Conservation (phyloP, 2,113 vertebrate species). For the Oostethus manadensis region DNA sequence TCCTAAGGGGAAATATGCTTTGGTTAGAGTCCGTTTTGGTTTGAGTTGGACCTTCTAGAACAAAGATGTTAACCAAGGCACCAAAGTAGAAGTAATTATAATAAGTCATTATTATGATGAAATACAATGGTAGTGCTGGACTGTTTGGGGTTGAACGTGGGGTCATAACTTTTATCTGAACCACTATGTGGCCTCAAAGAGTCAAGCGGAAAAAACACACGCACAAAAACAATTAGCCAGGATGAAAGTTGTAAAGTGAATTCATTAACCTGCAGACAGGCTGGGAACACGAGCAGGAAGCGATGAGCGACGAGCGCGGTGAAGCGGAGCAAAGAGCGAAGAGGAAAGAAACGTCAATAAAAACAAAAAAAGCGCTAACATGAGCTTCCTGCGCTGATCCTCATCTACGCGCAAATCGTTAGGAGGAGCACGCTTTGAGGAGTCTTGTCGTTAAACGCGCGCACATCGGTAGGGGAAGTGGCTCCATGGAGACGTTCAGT, state of each 20-base stretch:
- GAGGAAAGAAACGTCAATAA: background rate
- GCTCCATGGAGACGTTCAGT: constrained; percentile 58
- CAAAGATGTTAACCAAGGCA: too few relatives aligned
- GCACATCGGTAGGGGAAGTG: constrained; percentile 58
- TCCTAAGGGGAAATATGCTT: too few relatives aligned
- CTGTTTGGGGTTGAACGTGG: background rate
- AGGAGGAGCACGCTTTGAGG: constrained; percentile 51
- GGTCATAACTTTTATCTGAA: background rate
- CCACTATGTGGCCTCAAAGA: background rate
- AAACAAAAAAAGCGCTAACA: constrained; percentile 8
- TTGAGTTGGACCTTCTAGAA: too few relatives aligned
- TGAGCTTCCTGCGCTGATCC: constrained; percentile 36
- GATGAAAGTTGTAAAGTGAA: constrained; percentile 27
- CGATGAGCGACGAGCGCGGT: constrained; percentile 45
- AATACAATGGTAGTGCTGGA: too few relatives aligned
- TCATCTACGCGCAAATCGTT: constrained; percentile 47
- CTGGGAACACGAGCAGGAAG: constrained; percentile 26
- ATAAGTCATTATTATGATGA: too few relatives aligned
- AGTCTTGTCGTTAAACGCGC: constrained; percentile 33
- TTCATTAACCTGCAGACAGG: constrained; percentile 34
- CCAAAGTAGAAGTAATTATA: too few relatives aligned
- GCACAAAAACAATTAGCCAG: constrained; percentile 22
- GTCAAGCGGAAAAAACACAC: background rate
- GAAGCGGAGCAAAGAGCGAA: constrained; percentile 22
- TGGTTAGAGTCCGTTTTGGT: too few relatives aligned